A percentile compares a stretch with the other conserved stretches of the same genome.
Evolutionary conservation across 2,888 invertebrate genomes (phyloP).

Genomic region (Polyommatus iphigenia): DNA sequence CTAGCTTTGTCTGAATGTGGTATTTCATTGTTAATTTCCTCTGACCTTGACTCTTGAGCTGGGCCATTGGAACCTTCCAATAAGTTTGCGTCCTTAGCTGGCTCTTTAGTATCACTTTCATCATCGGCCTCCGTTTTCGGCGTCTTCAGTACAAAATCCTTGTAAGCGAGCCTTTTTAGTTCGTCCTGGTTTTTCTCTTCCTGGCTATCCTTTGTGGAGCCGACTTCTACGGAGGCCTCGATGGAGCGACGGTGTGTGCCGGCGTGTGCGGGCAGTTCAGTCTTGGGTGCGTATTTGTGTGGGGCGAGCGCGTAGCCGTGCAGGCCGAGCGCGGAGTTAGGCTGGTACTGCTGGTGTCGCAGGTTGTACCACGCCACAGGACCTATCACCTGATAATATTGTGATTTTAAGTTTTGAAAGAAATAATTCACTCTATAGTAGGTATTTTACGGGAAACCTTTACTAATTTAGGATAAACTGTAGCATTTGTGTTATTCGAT

Average conservation of each 20-base stretch:
- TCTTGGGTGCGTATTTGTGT: constrained; percentile 44
- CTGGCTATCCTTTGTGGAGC: constrained; percentile 30
- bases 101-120: not conserved
- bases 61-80: not conserved
- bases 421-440: too few species aligned
- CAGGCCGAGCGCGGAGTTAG: constrained; percentile 65
- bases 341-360: constrained; percentile 81
- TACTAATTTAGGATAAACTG: too few species aligned
- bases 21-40: not conserved
- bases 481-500: too few species aligned
- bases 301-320: constrained; percentile 63
- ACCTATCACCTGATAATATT: constrained; percentile 55
- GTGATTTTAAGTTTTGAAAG: too few species aligned
- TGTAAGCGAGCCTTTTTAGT: not conserved
- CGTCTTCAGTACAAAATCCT: constrained; percentile 11
- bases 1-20: not conserved
- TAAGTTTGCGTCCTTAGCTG: not conserved
- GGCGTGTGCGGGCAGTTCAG: constrained; percentile 43
- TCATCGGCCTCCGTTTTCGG: constrained; percentile 41
- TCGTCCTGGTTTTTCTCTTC: not conserved
- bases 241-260: constrained; percentile 47
- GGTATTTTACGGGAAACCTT: too few species aligned
- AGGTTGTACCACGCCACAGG: constrained; percentile 81
- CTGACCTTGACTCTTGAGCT: not conserved
- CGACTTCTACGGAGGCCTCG: constrained; percentile 31